Conservation (phyloP, 2,888 invertebrate species). For the Spicauda simplicius region DNA sequence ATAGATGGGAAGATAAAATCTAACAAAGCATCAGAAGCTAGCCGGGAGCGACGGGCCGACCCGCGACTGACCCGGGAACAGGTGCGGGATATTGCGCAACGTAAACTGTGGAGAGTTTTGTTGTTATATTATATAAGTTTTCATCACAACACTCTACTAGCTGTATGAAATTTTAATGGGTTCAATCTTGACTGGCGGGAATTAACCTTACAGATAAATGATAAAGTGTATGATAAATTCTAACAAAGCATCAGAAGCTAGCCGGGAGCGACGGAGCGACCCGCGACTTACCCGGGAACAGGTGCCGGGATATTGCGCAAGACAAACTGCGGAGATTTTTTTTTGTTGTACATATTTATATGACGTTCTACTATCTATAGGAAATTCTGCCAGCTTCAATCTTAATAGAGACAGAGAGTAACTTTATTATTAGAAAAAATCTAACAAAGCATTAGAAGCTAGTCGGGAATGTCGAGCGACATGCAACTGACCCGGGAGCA, state of each 20-base stretch:
- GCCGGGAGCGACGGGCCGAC: conserved; percentile 3
- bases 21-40: not conserved
- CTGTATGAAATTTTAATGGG: no score
- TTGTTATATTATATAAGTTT: not conserved
- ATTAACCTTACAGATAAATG: no score
- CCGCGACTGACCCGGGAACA: not conserved
- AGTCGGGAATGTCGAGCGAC: conserved; percentile 3
- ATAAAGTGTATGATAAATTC: no score
- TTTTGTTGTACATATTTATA: not conserved
- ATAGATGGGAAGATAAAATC: not conserved
- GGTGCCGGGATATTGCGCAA: not conserved
- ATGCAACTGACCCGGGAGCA: not conserved
- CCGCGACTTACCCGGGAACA: not conserved
- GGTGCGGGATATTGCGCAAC: not conserved
- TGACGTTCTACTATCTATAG: no score
- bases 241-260: not conserved
- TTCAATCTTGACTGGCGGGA: no score
- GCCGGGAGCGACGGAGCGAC: conserved; percentile 3
- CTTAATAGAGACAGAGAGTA: no score
- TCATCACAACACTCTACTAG: no score
- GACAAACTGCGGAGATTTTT: not conserved
- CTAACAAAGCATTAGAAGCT: not conserved
- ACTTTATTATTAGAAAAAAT: no score
- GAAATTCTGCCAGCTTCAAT: no score
- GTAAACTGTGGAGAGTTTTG: not conserved